Evolutionary conservation across 2,797 vertebrate species (phyloP), one percentile per base, ranked within the genome.

Genomic region (Halcyon badia): DNA sequence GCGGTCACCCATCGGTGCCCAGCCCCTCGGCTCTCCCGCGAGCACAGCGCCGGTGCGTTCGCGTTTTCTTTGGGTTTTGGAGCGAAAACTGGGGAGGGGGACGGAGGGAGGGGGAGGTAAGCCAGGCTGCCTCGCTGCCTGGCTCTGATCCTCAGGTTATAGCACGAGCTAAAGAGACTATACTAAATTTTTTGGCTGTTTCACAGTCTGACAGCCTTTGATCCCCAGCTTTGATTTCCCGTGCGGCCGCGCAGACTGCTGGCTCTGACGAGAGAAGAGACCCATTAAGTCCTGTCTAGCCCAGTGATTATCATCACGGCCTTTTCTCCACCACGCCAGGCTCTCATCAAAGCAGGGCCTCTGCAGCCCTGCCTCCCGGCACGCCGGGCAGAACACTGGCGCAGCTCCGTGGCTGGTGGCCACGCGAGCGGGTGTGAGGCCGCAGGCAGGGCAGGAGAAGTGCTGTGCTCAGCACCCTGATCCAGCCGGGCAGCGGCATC

Each of bases 161-260:
- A 84, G 92, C 97, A 94, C 92, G 92, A 90, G 79, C 96, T 96
- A 95, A 96, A 93, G n/a, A 95, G 88, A 82, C 85, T 76, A 10
- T 26, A 61, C 89, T 95, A 80, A 94, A 94, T 97, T 94, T 93
- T 94, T 94, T 83, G 90, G 49, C 82, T 64, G 66, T 80, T 95
- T 92, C 68, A 16, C 90, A 73, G 89, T 31, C 56, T 77, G 57
- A n/a, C 31, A 89, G 96, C 48, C 96, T 96, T 96, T 97, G 96
- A 96, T 96, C 96, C 90, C 73, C 0, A 0, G 75, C 89, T 97
- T 95, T 96, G 92, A 96, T 96, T 96, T 97, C 95, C 92, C 92
- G 68, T 0, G 49, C 0, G 61, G 86, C 91, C 24, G 9, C 0
- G 1, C 79, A 26, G 91, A 61, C 54, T 4, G 1, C 60, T 42